These are phyloP conservation scores for Drosophila yakuba DNA, from an alignment of 1,140 invertebrate genomes.

Conservation along the genomic window DNA sequence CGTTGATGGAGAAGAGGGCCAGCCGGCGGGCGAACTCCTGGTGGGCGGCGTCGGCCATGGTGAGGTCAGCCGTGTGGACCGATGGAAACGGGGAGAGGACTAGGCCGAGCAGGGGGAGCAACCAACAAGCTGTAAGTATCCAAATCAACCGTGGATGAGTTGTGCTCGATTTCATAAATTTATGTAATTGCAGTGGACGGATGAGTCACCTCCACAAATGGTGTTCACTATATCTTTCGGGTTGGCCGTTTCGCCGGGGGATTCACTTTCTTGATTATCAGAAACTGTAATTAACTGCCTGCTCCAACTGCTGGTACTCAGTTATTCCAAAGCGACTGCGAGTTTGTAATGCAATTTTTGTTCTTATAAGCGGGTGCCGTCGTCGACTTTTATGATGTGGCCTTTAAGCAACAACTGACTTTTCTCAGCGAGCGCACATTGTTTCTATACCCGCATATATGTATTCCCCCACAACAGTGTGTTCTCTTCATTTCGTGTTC, in stretches of 20 bases:
- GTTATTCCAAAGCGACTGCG: slow-evolving; percentile 39
- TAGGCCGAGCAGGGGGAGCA: slow-evolving; percentile 41
- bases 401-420: slow-evolving; percentile 47
- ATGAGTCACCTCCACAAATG: slow-evolving; percentile 68
- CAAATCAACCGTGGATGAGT: slow-evolving; percentile 23
- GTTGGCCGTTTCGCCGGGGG: slow-evolving; percentile 57
- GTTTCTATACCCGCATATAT: slow-evolving; percentile 10
- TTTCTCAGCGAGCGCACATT: slow-evolving; percentile 9
- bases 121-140: slow-evolving; percentile 47
- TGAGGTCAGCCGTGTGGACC: slow-evolving; percentile 9
- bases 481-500: slow-evolving; percentile 1
- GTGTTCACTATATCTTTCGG: slow-evolving; percentile 24
- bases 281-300: slow-evolving; percentile 7
- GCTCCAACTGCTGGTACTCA: slow-evolving; percentile 2
- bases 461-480: slow-evolving; percentile 10
- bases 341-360: background rate
- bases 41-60: slow-evolving; percentile 32
- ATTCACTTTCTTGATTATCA: slow-evolving; percentile 23
- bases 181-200: slow-evolving; percentile 61
- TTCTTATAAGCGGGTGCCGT: background rate
- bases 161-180: slow-evolving; percentile 56
- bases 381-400: slow-evolving; percentile 12
- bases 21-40: slow-evolving; percentile 60
- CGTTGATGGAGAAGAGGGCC: slow-evolving; percentile 56
- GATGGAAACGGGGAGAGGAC: slow-evolving; percentile 3